phyloP scores from a whole-genome alignment of 2,113 vertebrate genomes.

The Leiothrix lutea region DNA sequence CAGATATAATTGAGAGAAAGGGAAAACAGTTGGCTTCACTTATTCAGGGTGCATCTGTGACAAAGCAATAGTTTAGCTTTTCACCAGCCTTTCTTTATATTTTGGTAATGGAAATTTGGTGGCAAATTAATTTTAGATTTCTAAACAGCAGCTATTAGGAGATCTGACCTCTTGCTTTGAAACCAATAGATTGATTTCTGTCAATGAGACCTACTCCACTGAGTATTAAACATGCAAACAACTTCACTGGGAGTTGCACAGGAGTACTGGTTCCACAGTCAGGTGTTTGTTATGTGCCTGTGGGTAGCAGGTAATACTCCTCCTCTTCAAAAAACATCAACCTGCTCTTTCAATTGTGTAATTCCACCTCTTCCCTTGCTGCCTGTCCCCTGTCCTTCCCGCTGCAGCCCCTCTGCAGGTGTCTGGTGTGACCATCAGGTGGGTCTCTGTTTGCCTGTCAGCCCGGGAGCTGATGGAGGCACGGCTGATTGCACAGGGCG shows the following conservation, averaged over 20 bases:
- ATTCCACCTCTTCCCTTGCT: slow-evolving; percentile 41
- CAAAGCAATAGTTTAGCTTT: not conserved
- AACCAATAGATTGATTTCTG: not conserved
- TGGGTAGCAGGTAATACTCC: not conserved
- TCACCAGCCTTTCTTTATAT: not conserved
- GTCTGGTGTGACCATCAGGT: slow-evolving; percentile 81
- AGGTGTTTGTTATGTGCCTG: not conserved
- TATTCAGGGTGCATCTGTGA: not conserved
- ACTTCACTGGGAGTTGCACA: not conserved
- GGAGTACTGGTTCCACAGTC: not conserved
- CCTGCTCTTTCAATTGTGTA: slow-evolving; percentile 44
- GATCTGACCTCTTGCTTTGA: not conserved
- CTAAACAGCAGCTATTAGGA: not conserved
- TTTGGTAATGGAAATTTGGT: not conserved
- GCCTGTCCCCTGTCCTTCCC: not conserved
- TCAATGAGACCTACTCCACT: not conserved
- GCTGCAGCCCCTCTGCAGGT: slow-evolving; percentile 63
- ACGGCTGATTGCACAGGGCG: slow-evolving; percentile 87
- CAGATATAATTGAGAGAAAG: not conserved
- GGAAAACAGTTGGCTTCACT: not conserved
- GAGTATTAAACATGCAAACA: not conserved
- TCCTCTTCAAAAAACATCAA: not conserved
- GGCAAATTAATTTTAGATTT: not conserved
- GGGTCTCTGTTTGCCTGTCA: slow-evolving; percentile 88
- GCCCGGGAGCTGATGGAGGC: slow-evolving; percentile 79